Base-by-base conservation (phyloP, 1,140 invertebrate genomes). In the Scaptomyza hsui region DNA sequence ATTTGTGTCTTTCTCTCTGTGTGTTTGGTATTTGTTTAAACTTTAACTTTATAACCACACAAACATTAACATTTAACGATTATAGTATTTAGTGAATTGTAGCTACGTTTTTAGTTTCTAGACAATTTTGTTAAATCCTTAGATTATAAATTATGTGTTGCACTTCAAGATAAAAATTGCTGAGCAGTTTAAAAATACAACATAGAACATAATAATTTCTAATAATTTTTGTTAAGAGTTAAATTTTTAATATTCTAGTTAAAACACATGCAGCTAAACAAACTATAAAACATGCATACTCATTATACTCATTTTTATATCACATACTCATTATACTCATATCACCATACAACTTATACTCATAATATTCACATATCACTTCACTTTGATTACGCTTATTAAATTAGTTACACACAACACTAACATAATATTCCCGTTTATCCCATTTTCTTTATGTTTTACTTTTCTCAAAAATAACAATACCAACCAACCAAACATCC, bases 321-420 rank as follows among this genome's bases (percentile, higher is more conserved):
- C 7, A 41, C 37, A 15, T 41, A 41, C 15, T 35, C 44, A 62
- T 68, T 24, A 26, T 51, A 57, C n/a, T 32, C 35, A 51, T 67
- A 65, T 45, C 39, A 26, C 48, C 42, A 57, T 1, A 59, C 10
- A 13, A 32, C 24, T 42, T 16, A 12, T 41, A 13, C 39, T 52
- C 76, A 75, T 75, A 13, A 37, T 44, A 63, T 53, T 16, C 53
- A 76, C 82, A 29, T 29, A 29, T 29, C 26, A 9, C 26, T 2
- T 29, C 6, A n/a, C n/a, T 63, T 37, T 39, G n/a, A 41, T 62
- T 59, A 57, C 53, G 35, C 63, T 52, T 59, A n/a, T 39, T 18
- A 9, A 19, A 18, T 61, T 70, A 70, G 32, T 70, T 56, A 44
- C 73, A 77, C 68, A 77, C 55, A 86, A 86, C 81, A 88, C 81